Evolutionary conservation across 2,797 vertebrate species (phyloP).

Genomic region (Falco columbarius): DNA sequence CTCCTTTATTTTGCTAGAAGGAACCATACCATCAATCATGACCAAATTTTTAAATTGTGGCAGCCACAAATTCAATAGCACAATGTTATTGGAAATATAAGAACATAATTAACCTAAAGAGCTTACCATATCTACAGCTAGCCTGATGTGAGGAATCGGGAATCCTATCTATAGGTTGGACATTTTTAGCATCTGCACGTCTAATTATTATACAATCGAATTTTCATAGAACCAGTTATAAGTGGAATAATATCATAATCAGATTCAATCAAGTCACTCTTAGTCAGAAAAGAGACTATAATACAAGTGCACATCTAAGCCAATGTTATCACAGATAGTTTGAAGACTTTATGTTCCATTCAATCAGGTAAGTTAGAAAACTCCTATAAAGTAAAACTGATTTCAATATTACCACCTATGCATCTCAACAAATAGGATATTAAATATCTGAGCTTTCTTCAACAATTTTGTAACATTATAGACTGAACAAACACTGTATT

Average conservation of each 20-base stretch:
- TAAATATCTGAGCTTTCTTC: background rate
- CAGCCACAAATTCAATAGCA: background rate
- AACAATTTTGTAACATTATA: background rate
- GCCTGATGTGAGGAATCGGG: background rate
- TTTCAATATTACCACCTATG: background rate
- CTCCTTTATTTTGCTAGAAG: background rate
- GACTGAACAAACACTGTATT: background rate
- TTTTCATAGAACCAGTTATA: background rate
- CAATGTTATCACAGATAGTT: background rate
- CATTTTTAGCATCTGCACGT: background rate
- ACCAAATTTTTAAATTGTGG: background rate
- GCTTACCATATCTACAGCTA: background rate
- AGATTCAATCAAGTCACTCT: background rate
- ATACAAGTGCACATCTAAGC: background rate
- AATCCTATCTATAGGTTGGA: background rate
- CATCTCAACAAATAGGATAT: background rate
- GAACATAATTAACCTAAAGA: background rate
- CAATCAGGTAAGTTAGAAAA: background rate
- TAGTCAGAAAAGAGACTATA: background rate
- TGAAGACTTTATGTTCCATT: background rate
- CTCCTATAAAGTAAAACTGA: background rate
- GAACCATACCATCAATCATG: background rate
- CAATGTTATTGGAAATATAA: background rate
- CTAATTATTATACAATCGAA: background rate
- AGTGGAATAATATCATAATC: background rate